Conservation (phyloP, 2,888 invertebrate species). For the Pachymerium ferrugineum region DNA sequence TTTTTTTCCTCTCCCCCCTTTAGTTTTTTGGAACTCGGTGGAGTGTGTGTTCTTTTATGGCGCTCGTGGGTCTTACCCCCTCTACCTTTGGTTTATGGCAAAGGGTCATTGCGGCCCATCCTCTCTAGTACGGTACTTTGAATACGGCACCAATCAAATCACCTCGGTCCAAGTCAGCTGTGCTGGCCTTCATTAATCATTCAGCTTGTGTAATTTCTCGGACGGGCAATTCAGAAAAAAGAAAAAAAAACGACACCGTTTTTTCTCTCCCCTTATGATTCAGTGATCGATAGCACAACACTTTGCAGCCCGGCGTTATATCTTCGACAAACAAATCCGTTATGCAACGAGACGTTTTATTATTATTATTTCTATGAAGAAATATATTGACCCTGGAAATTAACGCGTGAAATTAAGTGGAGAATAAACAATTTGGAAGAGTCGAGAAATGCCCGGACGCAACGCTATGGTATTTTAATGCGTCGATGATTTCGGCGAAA, state of each 20-base stretch:
- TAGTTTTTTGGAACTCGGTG: not conserved
- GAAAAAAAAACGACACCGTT: conserved; percentile 10
- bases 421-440: conserved; percentile 6
- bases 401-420: not conserved
- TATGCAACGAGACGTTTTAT: not conserved
- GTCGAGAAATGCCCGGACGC: not conserved
- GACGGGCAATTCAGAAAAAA: conserved; percentile 15
- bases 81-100: conserved; percentile 10
- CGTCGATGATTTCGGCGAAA: not conserved
- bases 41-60: conserved; percentile 21
- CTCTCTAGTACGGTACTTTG: not conserved
- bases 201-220: conserved; percentile 21
- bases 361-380: not conserved
- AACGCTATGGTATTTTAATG: conserved; percentile 1
- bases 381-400: not conserved
- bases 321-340: not conserved
- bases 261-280: not conserved
- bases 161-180: not conserved
- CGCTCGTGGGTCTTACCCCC: conserved; percentile 4
- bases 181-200: conserved; percentile 20
- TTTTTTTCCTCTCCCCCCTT: not conserved
- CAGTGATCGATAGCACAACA: conserved; percentile 10
- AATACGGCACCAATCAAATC: conserved; percentile 8
- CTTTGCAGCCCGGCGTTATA: not conserved
- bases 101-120: conserved; percentile 21